Evolutionary conservation across 2,113 vertebrate species (phyloP).

Genomic region (Oplegnathus fasciatus): DNA sequence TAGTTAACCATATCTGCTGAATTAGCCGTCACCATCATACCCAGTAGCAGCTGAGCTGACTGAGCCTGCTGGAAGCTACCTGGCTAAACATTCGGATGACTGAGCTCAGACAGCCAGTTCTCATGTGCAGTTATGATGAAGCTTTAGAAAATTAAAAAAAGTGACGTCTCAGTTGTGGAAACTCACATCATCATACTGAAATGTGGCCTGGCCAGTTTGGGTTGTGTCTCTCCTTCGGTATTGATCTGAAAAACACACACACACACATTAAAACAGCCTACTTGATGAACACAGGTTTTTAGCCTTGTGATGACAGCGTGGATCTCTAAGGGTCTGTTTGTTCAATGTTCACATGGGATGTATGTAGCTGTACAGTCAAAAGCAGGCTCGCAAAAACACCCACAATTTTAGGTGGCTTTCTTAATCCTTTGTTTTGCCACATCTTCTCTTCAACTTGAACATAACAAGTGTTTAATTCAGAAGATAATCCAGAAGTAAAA

Average conservation of each 20-base stretch:
- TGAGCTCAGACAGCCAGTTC: background rate
- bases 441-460: background rate
- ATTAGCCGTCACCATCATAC: no score
- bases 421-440: background rate
- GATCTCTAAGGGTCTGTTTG: background rate
- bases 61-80: no score
- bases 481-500: background rate
- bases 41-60: no score
- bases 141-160: background rate
- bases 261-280: background rate
- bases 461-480: background rate
- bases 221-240: slow-evolving; percentile 90
- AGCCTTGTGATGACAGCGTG: no score
- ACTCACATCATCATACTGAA: slow-evolving; percentile 96
- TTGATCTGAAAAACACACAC: slow-evolving; percentile 82
- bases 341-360: no score
- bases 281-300: background rate
- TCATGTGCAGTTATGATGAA: background rate
- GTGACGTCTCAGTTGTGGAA: background rate
- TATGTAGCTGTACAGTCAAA: no score
- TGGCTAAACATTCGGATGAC: no score
- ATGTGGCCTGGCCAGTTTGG: slow-evolving; percentile 89
- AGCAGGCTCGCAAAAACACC: no score
- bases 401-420: background rate
- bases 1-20: no score